Evolutionary conservation across 53 echinoderm and acorn worm species (phyloP), one percentile per base, ranked within the genome.

Genomic region (Holothuria leucospilota): DNA sequence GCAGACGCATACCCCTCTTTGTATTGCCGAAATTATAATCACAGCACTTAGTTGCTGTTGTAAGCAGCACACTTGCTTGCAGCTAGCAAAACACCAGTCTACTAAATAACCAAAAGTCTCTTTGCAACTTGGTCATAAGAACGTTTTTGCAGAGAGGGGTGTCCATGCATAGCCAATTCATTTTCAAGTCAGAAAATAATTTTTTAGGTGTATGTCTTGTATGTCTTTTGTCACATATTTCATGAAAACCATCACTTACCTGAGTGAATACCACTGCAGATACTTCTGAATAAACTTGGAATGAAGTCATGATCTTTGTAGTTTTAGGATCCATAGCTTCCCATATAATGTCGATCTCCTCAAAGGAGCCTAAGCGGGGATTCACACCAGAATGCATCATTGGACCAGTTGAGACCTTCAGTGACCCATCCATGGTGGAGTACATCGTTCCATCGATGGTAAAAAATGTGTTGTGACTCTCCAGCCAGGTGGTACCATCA

Each of bases 391-490:
- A 40, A 30, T 38, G 56, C 59, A 34, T 56, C 46, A 29, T 71
- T 69, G 71, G 69, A 46, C 71, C 70, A n/a, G 39, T 62, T 20
- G 29, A 11, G 11, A 72, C 51, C 23, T 25, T 29, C 8, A 85
- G 73, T 27, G 85, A 46, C 15, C 72, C 85, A 52, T 85, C 71
- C 38, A 40, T 69, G 46, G 25, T 85, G 9, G 85, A 85, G 21
- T 85, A 56, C 72, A 41, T 51, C 21, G 13, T 69, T 1, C 72
- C 72, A 59, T 71, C 72, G 56, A 85, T 85, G 71, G 59, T 53
- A 34, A 85, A 85, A 71, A 85, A 85, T 25, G 85, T 85, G 11
- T 69, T 13, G 51, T 58, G 63, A 70, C 72, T 85, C 10, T 85
- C 24, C 29, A 85, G 15, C 85, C 85, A 85, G 30, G 59, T 13